Evolutionary conservation across 2,888 invertebrate species (phyloP).

Genomic region (Luperina testacea): DNA sequence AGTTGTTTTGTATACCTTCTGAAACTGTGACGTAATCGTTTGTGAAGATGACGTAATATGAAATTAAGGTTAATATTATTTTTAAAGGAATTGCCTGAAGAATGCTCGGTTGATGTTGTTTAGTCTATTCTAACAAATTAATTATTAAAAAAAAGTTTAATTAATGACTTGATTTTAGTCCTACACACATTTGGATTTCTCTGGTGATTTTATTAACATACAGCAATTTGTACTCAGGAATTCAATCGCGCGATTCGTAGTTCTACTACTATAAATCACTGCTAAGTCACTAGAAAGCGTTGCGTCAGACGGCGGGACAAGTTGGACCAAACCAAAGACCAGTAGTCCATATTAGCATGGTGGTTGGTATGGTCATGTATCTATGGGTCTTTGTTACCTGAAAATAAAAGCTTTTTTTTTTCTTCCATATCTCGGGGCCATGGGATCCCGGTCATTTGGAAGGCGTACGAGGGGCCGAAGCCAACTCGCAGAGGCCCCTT

Average conservation of each 20-base stretch:
- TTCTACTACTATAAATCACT: too few species aligned
- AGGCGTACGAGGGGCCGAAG: too few species aligned
- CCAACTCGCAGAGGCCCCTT: too few species aligned
- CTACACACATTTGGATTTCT: background rate
- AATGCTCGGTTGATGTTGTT: background rate
- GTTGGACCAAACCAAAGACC: too few species aligned
- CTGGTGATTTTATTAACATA: background rate
- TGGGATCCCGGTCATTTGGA: too few species aligned
- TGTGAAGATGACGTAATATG: background rate
- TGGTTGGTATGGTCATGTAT: too few species aligned
- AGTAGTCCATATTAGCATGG: too few species aligned
- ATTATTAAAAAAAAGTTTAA: background rate
- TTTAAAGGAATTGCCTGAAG: background rate
- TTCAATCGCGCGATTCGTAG: background rate
- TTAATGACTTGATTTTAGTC: background rate
- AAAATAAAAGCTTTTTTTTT: too few species aligned
- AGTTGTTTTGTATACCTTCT: conserved; percentile 72
- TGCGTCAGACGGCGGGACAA: too few species aligned
- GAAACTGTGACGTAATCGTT: conserved; percentile 47
- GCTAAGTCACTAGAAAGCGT: too few species aligned
- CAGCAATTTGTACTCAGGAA: background rate
- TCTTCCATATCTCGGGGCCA: too few species aligned
- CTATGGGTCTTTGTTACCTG: too few species aligned
- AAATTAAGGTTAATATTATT: background rate
- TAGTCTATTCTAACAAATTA: background rate